Percentiles rank a stretch among this genome's conserved stretches.
Conservation (phyloP, 2,888 invertebrate genomes). For the Hirtodrosophila cameraria region DNA sequence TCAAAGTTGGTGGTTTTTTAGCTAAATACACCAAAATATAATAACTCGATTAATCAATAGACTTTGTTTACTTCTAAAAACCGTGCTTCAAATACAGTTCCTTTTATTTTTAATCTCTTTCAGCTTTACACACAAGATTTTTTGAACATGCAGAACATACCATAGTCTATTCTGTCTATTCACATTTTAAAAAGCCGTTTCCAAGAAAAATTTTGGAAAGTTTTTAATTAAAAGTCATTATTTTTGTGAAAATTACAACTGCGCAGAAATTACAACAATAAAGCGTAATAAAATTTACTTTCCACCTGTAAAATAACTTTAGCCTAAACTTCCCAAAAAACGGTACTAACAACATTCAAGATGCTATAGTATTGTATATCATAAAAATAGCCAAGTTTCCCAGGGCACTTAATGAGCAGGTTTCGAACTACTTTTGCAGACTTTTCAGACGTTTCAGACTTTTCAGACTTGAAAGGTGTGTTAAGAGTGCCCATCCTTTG, state of each 20-base stretch:
- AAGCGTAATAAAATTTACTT: slow-evolving; percentile 30
- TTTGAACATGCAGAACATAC: no score
- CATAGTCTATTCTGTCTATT: no score
- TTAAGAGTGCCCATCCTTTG: slow-evolving; percentile 38
- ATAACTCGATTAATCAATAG: no score
- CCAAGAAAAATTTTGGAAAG: slow-evolving; percentile 4
- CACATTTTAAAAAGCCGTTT: neutral
- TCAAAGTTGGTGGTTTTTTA: neutral
- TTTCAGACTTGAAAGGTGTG: slow-evolving; percentile 34
- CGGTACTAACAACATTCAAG: slow-evolving; percentile 20
- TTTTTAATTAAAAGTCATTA: slow-evolving; percentile 24
- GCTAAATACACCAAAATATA: neutral
- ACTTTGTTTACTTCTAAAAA: no score
- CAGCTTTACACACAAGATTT: no score
- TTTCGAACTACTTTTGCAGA: neutral
- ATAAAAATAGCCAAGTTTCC: slow-evolving; percentile 28
- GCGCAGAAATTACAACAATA: slow-evolving; percentile 16
- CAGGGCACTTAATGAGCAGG: slow-evolving; percentile 25
- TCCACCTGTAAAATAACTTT: slow-evolving; percentile 13
- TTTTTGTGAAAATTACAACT: slow-evolving; percentile 12
- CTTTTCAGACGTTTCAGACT: no score
- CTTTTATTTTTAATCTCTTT: no score
- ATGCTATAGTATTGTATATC: slow-evolving; percentile 25
- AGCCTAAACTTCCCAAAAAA: slow-evolving; percentile 12
- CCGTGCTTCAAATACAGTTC: no score